phyloP scores from a whole-genome alignment of 2,113 vertebrate genomes.

The Hucho hucho region DNA sequence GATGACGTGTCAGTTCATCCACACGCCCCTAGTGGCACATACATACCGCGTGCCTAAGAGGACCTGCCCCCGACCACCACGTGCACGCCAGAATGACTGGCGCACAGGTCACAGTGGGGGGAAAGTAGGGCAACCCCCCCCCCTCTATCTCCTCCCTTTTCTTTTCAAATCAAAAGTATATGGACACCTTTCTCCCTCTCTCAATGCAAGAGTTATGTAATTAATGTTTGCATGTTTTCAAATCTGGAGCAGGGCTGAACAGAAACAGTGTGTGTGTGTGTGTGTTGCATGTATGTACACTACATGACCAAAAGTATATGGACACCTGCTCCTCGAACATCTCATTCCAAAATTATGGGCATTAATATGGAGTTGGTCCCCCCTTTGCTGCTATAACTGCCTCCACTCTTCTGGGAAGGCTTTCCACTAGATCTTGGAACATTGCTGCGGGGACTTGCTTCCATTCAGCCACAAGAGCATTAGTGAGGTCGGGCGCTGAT shows the following conservation, averaged over 20 bases:
- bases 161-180: too few species aligned
- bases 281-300: neutral
- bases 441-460: too few species aligned
- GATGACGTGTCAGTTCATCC: conserved; percentile 77
- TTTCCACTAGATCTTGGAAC: too few species aligned
- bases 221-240: conserved; percentile 51
- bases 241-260: conserved; percentile 32
- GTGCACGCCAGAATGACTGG: conserved; percentile 55
- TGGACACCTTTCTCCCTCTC: conserved; percentile 2
- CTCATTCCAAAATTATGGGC: too few species aligned
- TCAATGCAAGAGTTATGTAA: conserved; percentile 66
- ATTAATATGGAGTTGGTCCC: too few species aligned
- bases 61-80: conserved; percentile 59
- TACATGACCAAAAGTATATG: too few species aligned
- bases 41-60: conserved; percentile 48
- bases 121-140: conserved; percentile 62
- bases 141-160: neutral
- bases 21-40: conserved; percentile 38
- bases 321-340: too few species aligned
- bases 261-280: neutral
- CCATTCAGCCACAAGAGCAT: too few species aligned
- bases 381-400: too few species aligned
- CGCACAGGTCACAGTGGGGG: conserved; percentile 54
- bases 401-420: too few species aligned
- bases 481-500: too few species aligned